Percentiles rank a stretch among this genome's conserved stretches.
phyloP scores from a whole-genome alignment of 2,113 vertebrate species.

The Isichthys henryi region DNA sequence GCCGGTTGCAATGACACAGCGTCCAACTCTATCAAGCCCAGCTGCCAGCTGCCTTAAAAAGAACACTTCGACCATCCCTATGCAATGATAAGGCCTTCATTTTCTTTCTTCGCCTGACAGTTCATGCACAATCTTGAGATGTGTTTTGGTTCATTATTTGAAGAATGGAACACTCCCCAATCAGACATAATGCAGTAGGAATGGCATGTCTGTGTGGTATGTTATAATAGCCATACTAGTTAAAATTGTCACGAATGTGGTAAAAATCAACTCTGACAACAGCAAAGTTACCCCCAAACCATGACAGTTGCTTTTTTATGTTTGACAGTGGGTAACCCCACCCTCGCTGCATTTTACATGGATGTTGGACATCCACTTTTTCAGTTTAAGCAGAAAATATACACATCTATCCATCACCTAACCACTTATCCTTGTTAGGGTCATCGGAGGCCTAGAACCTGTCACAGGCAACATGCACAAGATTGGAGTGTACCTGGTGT shows the following conservation, averaged over 20 bases:
- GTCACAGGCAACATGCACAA: not conserved
- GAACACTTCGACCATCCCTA: not conserved
- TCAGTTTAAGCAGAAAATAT: not conserved
- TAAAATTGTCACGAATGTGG: not conserved
- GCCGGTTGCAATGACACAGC: not conserved
- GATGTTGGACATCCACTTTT: not conserved
- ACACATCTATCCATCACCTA: not conserved
- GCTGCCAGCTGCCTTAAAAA: conserved; percentile 15
- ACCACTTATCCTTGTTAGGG: not conserved
- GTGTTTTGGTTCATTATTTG: not conserved
- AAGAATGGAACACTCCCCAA: not conserved
- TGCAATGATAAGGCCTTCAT: not conserved
- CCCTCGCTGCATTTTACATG: not conserved
- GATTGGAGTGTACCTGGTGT: not conserved
- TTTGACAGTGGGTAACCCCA: not conserved
- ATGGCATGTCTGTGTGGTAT: not conserved
- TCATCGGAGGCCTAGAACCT: not conserved
- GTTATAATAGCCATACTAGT: not conserved
- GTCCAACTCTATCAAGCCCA: conserved; percentile 19
- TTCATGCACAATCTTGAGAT: not conserved
- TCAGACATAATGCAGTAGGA: not conserved
- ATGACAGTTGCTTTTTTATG: not conserved
- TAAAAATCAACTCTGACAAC: not conserved
- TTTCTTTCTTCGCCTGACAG: not conserved
- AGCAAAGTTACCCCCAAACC: not conserved